Evolutionary conservation across 2,888 invertebrate species (phyloP).

Genomic region (Drosophila subquinaria): DNA sequence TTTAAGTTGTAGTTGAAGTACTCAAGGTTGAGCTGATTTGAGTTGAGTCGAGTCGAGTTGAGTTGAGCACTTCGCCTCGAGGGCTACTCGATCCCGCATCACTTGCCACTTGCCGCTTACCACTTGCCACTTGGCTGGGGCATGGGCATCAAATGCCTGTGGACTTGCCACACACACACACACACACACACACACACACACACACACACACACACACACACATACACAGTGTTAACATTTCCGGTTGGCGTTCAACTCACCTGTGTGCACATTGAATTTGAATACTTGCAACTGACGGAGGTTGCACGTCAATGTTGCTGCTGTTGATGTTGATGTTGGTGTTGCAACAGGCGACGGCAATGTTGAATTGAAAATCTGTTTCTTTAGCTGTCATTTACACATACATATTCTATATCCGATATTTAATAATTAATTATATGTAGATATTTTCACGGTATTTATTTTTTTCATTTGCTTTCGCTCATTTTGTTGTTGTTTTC

Average conservation of each 20-base stretch:
- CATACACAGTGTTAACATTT: background rate
- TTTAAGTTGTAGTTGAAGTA: slow-evolving; percentile 8
- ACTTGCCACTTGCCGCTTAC: slow-evolving; percentile 12
- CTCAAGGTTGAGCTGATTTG: slow-evolving; percentile 14
- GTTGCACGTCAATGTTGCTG: slow-evolving; percentile 21
- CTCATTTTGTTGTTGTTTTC: background rate
- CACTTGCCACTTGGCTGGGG: slow-evolving; percentile 11
- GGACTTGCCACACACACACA: slow-evolving; percentile 8
- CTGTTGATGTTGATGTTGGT: slow-evolving; percentile 3
- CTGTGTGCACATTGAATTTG: slow-evolving; percentile 53
- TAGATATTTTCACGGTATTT: slow-evolving; percentile 6
- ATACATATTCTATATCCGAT: slow-evolving; percentile 2
- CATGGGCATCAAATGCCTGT: slow-evolving; percentile 2
- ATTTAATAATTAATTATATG: slow-evolving; percentile 9
- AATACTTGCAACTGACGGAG: slow-evolving; percentile 28
- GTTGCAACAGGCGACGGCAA: slow-evolving; percentile 24
- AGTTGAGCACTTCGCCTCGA: slow-evolving; percentile 19
- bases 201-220: background rate
- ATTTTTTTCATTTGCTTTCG: background rate
- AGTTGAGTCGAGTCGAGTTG: slow-evolving; percentile 15
- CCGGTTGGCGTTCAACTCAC: slow-evolving; percentile 32
- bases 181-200: background rate
- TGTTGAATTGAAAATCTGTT: background rate
- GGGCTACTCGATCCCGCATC: slow-evolving; percentile 23
- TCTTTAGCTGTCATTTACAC: slow-evolving; percentile 34